Conservation (phyloP, 2,888 invertebrate species). For the Cephalotes varians region DNA sequence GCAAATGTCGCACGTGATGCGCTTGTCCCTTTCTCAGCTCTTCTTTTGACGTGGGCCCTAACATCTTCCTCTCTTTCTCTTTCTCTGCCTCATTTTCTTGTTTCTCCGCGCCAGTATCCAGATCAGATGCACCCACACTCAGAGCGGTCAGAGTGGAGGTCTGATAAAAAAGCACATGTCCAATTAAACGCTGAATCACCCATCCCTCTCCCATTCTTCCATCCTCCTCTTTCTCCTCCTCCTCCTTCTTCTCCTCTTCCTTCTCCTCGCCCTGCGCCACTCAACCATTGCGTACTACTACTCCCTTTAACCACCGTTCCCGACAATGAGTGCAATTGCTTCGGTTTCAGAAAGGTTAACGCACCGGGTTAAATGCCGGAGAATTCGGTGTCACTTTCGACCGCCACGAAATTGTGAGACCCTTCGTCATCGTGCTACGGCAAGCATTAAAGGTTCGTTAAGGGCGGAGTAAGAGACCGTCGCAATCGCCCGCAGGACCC, state of each 20-base stretch:
- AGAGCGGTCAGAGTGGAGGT: constrained; percentile 30
- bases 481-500: constrained; percentile 57
- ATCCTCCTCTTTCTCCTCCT: background rate
- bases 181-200: constrained; percentile 80
- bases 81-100: constrained; percentile 26
- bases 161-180: constrained; percentile 70
- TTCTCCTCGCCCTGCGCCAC: constrained; percentile 22
- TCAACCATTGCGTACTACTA: constrained; percentile 25
- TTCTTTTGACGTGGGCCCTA: constrained; percentile 1
- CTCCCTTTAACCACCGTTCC: constrained; percentile 60
- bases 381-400: constrained; percentile 84
- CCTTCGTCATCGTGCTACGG: constrained; percentile 63
- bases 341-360: constrained; percentile 84
- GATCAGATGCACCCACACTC: constrained; percentile 65
- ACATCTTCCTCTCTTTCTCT: background rate
- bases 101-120: constrained; percentile 31
- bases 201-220: constrained; percentile 57
- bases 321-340: constrained; percentile 84
- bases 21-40: constrained; percentile 29
- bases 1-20: constrained; percentile 64
- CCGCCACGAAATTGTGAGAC: constrained; percentile 64
- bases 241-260: too few relatives aligned
- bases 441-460: constrained; percentile 75
- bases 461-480: constrained; percentile 58
- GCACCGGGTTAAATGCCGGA: constrained; percentile 82